These are phyloP conservation scores for Neria commutata DNA, from an alignment of 2,888 invertebrate genomes.

Conservation along the genomic window DNA sequence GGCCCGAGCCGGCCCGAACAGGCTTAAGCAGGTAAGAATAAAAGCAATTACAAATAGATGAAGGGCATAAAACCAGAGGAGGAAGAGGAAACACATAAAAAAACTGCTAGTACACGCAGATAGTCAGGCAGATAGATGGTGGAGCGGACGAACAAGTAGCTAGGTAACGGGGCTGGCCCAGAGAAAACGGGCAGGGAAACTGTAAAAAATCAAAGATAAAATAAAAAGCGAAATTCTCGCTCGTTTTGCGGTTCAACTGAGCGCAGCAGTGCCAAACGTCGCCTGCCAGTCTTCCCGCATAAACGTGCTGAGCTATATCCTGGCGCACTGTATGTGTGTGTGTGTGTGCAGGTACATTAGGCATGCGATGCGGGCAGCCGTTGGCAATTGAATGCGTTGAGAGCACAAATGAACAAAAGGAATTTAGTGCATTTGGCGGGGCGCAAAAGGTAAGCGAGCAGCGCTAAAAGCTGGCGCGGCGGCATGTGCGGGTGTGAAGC, in stretches of 20 bases:
- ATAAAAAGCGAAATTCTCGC: slow-evolving; percentile 42
- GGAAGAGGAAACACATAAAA: slow-evolving; percentile 6
- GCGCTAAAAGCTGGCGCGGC: not conserved
- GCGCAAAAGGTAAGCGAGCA: not conserved
- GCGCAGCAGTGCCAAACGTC: slow-evolving; percentile 41
- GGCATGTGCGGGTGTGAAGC: not conserved
- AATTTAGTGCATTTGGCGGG: slow-evolving; percentile 23
- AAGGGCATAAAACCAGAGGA: not conserved
- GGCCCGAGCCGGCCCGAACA: not conserved
- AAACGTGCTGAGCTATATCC: no score
- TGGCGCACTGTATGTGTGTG: not conserved
- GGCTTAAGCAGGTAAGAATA: slow-evolving; percentile 14
- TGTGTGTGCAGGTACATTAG: slow-evolving; percentile 8
- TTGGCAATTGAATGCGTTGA: slow-evolving; percentile 8
- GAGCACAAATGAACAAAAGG: slow-evolving; percentile 28
- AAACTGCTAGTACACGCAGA: not conserved
- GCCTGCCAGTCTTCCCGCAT: no score
- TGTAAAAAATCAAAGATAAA: slow-evolving; percentile 34
- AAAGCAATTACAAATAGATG: not conserved
- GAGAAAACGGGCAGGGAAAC: not conserved
- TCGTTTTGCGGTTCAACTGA: slow-evolving; percentile 57
- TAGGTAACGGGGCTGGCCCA: no score
- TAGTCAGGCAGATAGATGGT: not conserved
- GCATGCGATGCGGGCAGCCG: slow-evolving; percentile 12
- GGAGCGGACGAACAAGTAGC: not conserved